Conservation (phyloP, 2,113 vertebrate genomes). For the Montifringilla adamsi region DNA sequence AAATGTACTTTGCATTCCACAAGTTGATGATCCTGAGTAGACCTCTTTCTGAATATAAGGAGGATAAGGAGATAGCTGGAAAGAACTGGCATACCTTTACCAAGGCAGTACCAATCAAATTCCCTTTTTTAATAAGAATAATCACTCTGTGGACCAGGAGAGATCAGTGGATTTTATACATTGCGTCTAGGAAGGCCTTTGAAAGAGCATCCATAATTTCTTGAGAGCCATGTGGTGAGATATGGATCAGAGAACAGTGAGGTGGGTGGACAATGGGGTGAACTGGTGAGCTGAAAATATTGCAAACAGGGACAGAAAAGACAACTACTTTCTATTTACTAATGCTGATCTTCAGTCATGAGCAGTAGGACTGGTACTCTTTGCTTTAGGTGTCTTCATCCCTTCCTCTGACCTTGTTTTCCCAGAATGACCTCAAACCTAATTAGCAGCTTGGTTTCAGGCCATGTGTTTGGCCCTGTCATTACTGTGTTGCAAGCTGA, state of each 20-base stretch:
- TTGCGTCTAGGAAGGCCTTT: background rate
- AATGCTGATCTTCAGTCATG: background rate
- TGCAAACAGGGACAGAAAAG: background rate
- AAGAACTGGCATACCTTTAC: background rate
- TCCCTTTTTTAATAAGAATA: background rate
- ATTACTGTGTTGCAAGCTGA: background rate
- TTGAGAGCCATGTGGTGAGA: background rate
- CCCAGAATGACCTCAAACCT: background rate
- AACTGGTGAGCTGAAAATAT: background rate
- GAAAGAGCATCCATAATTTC: background rate
- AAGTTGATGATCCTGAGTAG: rapidly evolving
- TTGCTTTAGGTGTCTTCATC: background rate
- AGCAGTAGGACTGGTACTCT: background rate
- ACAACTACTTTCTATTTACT: background rate
- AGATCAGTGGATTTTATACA: background rate
- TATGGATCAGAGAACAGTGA: background rate
- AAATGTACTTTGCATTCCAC: background rate
- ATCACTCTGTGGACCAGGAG: background rate
- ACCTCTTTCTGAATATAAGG: background rate
- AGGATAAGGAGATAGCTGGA: background rate
- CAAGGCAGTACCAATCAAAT: background rate
- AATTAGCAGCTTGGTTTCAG: background rate
- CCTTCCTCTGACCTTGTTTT: background rate
- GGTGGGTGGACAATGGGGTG: background rate
- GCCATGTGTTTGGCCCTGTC: background rate